Evolutionary conservation across 2,888 invertebrate species (phyloP), one percentile per base, ranked within the genome.

Genomic region (Mimachlamys varia): DNA sequence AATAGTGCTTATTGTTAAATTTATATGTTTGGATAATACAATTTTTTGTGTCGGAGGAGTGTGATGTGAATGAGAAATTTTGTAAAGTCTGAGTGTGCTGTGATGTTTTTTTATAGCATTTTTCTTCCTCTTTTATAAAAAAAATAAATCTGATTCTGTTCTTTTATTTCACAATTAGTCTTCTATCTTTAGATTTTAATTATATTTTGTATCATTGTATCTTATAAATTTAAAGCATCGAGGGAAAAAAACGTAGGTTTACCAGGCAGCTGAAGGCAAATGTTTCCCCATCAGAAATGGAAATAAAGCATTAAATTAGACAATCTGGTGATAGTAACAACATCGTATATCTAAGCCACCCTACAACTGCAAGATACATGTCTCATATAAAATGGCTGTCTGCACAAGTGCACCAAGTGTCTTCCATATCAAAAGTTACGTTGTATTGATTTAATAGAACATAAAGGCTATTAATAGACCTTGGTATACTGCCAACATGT

Each of bases 1-100:
- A 76, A 76, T 76, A 76, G 76, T 76, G 76, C 76, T 76, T 76
- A 27, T 76, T 76, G 76, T 76, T 76, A 33, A 76, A 44, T 44
- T n/a, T 62, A 76, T 76, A 10, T 76, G 76, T 76, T 76, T 76
- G 76, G 76, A 76, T 76, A 76, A 13, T 33, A 76, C 22, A 33
- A 7, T 76, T 27, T 33, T 76, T 76, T 76, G 76, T 76, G 76
- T 22, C 44, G 7, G 44, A 44, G 27, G 27, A 58, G 19, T 58
- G 15, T 19, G 58, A 22, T 76, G 33, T 76, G 76, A 22, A 76
- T 27, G 27, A 76, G 76, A 76, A 58, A 33, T 76, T 76, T 76
- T 4, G 76, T 33, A 19, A 19, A 76, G 27, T 76, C 33, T 76
- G 76, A 15, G 76, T 76, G 76, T 7, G 33, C 33, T 76, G 76